Percentiles rank a stretch among this genome's conserved stretches.
Evolutionary conservation across 2,888 invertebrate species (phyloP).

Genomic region (Ptilodon capucinus): DNA sequence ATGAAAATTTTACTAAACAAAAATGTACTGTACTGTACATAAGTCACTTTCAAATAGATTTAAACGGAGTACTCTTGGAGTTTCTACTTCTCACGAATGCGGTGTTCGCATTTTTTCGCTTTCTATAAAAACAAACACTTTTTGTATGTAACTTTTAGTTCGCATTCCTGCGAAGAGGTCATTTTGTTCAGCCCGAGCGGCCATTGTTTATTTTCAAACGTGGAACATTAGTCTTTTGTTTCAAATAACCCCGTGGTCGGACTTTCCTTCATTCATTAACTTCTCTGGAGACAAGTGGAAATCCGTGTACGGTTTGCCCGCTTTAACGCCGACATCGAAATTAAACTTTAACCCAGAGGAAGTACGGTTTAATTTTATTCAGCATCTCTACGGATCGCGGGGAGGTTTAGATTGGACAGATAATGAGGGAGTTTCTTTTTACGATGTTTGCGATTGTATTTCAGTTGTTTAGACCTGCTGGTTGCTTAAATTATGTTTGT

Average conservation of each 20-base stretch:
- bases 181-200: constrained; percentile 26
- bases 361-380: constrained; percentile 22
- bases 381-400: constrained; percentile 26
- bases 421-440: constrained; percentile 51
- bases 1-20: too few species aligned
- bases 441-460: constrained; percentile 42
- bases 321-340: constrained; percentile 10
- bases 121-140: constrained; percentile 26
- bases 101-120: constrained; percentile 25
- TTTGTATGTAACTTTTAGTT: constrained; percentile 26
- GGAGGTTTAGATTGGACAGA: constrained; percentile 49
- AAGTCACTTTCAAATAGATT: not conserved
- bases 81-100: constrained; percentile 19
- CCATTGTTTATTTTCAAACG: constrained; percentile 42
- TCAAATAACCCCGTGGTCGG: constrained; percentile 51
- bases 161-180: constrained; percentile 42
- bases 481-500: too few species aligned
- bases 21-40: too few species aligned
- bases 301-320: constrained; percentile 42
- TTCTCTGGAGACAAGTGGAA: constrained; percentile 55
- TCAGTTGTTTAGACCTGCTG: too few species aligned
- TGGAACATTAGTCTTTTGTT: constrained; percentile 49
- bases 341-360: constrained; percentile 20
- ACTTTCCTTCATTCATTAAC: constrained; percentile 61
- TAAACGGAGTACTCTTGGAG: not conserved